Evolutionary conservation across 2,113 vertebrate species (phyloP).

Genomic region (Caranx ignobilis): DNA sequence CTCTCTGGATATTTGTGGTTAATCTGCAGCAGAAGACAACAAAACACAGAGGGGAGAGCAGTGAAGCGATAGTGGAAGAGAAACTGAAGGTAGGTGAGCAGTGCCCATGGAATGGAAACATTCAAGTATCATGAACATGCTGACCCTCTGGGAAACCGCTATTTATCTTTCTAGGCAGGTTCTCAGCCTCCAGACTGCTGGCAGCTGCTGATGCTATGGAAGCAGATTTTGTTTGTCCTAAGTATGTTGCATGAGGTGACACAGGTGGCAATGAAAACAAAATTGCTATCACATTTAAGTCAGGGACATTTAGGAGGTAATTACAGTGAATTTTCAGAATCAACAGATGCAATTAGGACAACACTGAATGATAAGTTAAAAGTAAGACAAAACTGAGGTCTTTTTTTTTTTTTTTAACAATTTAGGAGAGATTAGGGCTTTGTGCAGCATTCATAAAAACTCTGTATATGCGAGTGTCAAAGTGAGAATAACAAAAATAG

Average conservation of each 20-base stretch:
- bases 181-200: conserved; percentile 68
- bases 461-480: background rate
- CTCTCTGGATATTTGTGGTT: conserved; percentile 99
- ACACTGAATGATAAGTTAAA: background rate
- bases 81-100: conserved; percentile 52
- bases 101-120: conserved; percentile 73
- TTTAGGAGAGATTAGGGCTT: background rate
- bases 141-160: conserved; percentile 75
- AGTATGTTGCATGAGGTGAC: conserved; percentile 39
- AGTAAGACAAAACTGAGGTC: background rate
- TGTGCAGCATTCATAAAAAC: background rate
- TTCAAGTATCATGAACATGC: conserved; percentile 67
- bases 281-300: conserved; percentile 33
- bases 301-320: conserved; percentile 41
- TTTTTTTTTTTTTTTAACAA: background rate
- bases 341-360: background rate
- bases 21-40: conserved; percentile 85
- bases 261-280: conserved; percentile 67
- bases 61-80: conserved; percentile 36
- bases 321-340: conserved; percentile 1
- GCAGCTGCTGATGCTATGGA: conserved; percentile 50
- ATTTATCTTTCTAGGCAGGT: conserved; percentile 67
- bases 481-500: background rate
- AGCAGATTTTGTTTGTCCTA: conserved; percentile 47
- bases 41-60: conserved; percentile 27